Evolutionary conservation across 2,113 vertebrate species (phyloP).

Genomic region (Rhagologus leucostigma): DNA sequence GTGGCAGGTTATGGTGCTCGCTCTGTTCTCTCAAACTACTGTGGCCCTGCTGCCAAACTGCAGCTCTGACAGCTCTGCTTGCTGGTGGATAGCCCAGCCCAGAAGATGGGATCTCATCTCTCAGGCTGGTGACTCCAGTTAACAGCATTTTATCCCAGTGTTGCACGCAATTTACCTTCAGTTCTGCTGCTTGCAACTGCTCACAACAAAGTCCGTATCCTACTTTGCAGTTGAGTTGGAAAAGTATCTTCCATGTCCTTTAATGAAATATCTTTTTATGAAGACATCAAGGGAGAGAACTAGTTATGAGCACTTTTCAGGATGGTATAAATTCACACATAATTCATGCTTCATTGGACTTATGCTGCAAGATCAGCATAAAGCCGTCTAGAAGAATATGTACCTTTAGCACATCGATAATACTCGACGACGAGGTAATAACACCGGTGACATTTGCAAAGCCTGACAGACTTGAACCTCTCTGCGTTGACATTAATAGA

Average conservation of each 20-base stretch:
- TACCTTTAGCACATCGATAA: neutral
- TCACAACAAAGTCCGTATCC: neutral
- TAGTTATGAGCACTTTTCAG: neutral
- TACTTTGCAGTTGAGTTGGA: neutral
- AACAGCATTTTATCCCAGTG: neutral
- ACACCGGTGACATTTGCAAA: slow-evolving; percentile 13
- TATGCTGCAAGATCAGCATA: slow-evolving; percentile 8
- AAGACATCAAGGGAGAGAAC: neutral
- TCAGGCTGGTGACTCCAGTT: neutral
- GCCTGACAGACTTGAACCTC: neutral
- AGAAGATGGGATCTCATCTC: neutral
- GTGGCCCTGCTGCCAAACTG: neutral
- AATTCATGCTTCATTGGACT: slow-evolving; percentile 8
- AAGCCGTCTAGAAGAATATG: neutral
- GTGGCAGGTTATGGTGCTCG: neutral
- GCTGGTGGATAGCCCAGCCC: too few relatives aligned
- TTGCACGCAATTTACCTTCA: neutral
- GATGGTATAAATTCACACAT: neutral
- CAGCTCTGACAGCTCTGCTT: neutral
- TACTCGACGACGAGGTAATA: neutral
- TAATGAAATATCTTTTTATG: neutral
- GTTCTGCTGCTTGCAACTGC: neutral
- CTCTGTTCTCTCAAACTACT: neutral
- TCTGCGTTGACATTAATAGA: neutral
- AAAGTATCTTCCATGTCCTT: neutral